Conservation (phyloP, 2,797 vertebrate species). For the Pipistrellus nathusii region DNA sequence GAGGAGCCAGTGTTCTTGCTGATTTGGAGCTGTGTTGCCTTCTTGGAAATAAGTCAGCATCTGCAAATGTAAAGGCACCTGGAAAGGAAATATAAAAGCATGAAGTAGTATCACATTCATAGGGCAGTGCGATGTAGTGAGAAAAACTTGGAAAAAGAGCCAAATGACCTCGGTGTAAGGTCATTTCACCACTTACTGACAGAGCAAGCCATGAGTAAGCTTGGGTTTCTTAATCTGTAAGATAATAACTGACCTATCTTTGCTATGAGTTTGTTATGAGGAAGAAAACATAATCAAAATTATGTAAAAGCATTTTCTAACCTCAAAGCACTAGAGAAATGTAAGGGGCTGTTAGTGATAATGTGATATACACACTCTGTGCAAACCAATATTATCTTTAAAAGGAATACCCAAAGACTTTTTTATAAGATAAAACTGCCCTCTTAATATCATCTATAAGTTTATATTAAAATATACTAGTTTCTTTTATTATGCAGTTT, state of each 20-base stretch:
- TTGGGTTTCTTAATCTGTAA: slow-evolving; percentile 21
- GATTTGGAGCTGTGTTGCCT: background rate
- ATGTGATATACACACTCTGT: background rate
- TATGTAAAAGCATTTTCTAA: background rate
- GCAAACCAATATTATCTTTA: background rate
- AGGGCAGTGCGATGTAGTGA: background rate
- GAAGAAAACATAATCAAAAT: slow-evolving; percentile 28
- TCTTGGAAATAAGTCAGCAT: background rate
- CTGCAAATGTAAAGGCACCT: background rate
- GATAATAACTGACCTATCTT: background rate
- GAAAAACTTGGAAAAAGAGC: background rate
- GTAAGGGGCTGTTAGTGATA: background rate
- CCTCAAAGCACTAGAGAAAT: slow-evolving; percentile 10
- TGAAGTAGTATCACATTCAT: background rate
- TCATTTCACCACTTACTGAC: background rate
- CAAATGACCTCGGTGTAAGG: background rate
- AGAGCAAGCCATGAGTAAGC: background rate
- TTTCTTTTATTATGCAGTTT: slow-evolving; percentile 16
- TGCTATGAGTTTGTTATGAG: background rate
- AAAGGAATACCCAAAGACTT: background rate
- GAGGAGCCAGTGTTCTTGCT: background rate
- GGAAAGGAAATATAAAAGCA: background rate
- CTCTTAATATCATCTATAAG: background rate
- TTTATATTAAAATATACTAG: background rate
- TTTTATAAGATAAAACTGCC: background rate